These are phyloP conservation scores for Cichlasoma orientale DNA, from an alignment of 2,797 vertebrate species.

Conservation along the genomic window DNA sequence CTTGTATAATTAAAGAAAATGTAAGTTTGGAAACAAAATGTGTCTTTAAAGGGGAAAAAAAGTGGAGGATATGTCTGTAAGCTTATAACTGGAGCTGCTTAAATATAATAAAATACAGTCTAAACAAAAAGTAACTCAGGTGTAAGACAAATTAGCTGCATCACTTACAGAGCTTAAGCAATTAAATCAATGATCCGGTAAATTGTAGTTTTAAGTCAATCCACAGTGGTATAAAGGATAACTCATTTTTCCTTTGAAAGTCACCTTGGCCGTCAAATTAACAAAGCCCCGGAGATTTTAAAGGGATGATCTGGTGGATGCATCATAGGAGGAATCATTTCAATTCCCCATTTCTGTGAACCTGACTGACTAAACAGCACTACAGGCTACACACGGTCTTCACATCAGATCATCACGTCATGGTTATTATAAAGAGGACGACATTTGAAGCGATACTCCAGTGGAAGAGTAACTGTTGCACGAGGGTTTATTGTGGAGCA, in stretches of 20 bases:
- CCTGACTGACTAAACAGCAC: constrained; percentile 38
- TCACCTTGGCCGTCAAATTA: constrained; percentile 67
- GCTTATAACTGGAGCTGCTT: background rate
- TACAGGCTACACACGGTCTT: constrained; percentile 18
- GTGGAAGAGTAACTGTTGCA: constrained; percentile 21
- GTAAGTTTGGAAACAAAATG: background rate
- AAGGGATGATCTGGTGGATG: constrained; percentile 11
- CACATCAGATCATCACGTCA: constrained; percentile 38
- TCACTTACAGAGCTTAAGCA: background rate
- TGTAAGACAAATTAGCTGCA: background rate
- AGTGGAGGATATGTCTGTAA: background rate
- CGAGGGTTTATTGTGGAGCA: background rate
- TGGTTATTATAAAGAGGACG: background rate
- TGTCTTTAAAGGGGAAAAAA: background rate
- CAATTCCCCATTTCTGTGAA: constrained; percentile 34
- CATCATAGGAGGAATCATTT: constrained; percentile 23
- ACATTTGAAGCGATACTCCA: constrained; percentile 4
- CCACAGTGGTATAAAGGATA: constrained; percentile 1
- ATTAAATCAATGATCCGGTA: constrained; percentile 40
- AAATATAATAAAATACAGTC: background rate
- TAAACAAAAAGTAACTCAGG: background rate
- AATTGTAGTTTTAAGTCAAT: constrained; percentile 41
- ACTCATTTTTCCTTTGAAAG: constrained; percentile 55
- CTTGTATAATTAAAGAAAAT: background rate
- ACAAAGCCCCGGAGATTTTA: constrained; percentile 29